phyloP scores from a whole-genome alignment of 2,797 vertebrate genomes.

The Numenius phaeopus region DNA sequence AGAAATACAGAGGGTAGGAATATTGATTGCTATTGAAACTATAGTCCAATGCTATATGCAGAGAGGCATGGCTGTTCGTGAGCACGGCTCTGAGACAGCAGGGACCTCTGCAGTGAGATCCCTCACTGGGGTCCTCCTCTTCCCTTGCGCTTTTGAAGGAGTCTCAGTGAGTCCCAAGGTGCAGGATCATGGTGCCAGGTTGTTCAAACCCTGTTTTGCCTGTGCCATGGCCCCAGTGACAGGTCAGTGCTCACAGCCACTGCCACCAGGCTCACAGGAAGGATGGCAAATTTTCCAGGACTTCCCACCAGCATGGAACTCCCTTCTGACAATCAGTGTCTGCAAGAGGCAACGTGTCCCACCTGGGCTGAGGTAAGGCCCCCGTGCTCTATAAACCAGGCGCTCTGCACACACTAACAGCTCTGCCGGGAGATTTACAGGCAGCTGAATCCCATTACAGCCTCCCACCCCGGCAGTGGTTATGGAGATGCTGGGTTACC shows the following conservation, averaged over 20 bases:
- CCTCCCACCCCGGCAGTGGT: neutral
- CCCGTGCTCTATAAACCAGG: neutral
- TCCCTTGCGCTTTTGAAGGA: neutral
- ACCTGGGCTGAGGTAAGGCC: neutral
- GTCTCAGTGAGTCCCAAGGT: neutral
- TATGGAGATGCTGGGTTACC: neutral
- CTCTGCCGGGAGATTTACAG: neutral
- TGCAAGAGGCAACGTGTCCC: rapidly evolving
- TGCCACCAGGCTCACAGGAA: neutral
- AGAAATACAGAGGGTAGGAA: neutral
- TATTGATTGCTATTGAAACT: neutral
- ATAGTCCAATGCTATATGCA: neutral
- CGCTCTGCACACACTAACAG: too few relatives aligned
- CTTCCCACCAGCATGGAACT: neutral
- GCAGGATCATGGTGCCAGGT: rapidly evolving
- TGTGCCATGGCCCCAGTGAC: rapidly evolving
- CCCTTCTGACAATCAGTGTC: neutral
- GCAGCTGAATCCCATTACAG: neutral
- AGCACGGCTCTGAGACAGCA: neutral
- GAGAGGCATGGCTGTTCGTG: rapidly evolving
- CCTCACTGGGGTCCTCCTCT: neutral
- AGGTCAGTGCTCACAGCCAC: neutral
- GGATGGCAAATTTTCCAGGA: neutral
- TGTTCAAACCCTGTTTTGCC: neutral
- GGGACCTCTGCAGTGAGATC: neutral